These are phyloP conservation scores for Chamaea fasciata DNA, from an alignment of 2,113 vertebrate species.

Conservation along the genomic window DNA sequence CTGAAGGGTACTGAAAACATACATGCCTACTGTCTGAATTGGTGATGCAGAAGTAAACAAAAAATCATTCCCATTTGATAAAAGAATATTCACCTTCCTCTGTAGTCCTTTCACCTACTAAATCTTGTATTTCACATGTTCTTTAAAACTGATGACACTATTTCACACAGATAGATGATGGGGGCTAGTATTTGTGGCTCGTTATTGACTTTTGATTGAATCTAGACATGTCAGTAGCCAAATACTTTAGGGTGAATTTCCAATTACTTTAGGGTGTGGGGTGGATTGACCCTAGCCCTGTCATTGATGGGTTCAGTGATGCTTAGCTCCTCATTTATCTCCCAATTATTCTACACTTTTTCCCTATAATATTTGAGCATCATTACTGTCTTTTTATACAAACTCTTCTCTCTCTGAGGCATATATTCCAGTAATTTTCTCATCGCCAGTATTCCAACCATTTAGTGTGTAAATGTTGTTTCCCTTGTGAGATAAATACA, in stretches of 20 bases:
- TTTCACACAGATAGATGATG: not conserved
- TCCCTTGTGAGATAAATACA: not conserved
- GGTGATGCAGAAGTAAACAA: not conserved
- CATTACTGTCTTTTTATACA: not conserved
- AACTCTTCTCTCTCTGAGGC: not conserved
- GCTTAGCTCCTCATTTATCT: not conserved
- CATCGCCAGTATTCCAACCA: not conserved
- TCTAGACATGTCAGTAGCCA: not conserved
- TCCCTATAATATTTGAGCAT: not conserved
- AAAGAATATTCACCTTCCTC: not conserved
- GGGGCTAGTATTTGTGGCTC: not conserved
- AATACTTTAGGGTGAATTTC: not conserved
- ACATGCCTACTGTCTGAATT: not conserved
- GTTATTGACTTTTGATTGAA: not conserved
- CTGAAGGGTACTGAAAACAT: not conserved
- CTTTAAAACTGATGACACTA: not conserved
- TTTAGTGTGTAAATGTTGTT: not conserved
- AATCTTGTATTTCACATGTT: not conserved
- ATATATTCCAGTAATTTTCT: not conserved
- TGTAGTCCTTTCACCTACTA: not conserved
- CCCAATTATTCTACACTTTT: not conserved
- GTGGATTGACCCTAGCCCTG: not conserved
- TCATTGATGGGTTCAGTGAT: not conserved
- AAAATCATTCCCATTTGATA: not conserved
- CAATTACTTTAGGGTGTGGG: not conserved